Conservation (phyloP, 1,140 invertebrate species). For the Lucilia cuprina region DNA sequence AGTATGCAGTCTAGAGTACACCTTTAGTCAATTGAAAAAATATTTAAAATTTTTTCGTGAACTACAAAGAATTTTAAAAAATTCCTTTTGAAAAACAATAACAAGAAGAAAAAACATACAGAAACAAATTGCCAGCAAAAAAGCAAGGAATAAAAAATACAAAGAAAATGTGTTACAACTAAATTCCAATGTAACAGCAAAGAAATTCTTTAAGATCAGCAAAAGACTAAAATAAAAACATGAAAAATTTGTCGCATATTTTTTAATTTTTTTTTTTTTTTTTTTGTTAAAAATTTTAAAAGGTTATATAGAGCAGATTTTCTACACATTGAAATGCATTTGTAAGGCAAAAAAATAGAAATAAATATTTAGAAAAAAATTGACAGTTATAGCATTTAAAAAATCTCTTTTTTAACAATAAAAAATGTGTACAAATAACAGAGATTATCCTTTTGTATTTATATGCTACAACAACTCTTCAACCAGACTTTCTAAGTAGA, state of each 20-base stretch:
- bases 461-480: too few species aligned
- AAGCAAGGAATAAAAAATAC: background rate
- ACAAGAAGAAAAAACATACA: too few species aligned
- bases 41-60: background rate
- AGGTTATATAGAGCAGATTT: background rate
- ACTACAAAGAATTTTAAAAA: background rate
- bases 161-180: slow-evolving; percentile 14
- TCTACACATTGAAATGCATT: background rate
- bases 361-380: too few species aligned
- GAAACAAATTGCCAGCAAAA: background rate
- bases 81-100: background rate
- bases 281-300: background rate
- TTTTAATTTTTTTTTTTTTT: background rate
- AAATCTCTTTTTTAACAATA: too few species aligned
- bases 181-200: slow-evolving; percentile 14
- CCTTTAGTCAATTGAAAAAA: background rate
- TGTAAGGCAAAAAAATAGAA: background rate
- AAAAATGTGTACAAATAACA: too few species aligned
- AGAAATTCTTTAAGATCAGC: background rate
- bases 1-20: too few species aligned
- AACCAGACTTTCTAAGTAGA: too few species aligned
- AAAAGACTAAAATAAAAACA: background rate
- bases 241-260: background rate
- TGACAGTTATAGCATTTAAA: too few species aligned
- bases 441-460: too few species aligned